Base-by-base conservation (phyloP, 2,888 invertebrate species). In the Eupithecia tripunctaria region DNA sequence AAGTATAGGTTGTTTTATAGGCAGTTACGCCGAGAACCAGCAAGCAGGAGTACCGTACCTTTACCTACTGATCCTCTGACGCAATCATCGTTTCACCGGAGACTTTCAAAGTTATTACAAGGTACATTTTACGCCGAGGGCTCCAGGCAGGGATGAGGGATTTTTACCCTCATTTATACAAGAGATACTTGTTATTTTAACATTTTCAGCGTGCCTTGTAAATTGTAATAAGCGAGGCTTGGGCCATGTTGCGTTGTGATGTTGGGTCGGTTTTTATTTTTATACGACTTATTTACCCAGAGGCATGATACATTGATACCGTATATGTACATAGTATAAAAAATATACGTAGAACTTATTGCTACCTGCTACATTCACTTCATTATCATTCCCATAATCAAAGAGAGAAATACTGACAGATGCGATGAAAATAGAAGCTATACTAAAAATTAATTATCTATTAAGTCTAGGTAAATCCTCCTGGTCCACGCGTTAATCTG, bases 151-250 rank as follows among this genome's bases (percentile, higher is more conserved):
- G 29, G 29, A 29, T 60, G 27, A 59, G 27, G 15, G 27, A 59
- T 59, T 59, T 59, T 27, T 18, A 60, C 60, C 60, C 29, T 29
- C 29, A 29, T 60, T 60, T 60, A 29, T 29, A 27, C 18, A 60
- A 18, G 60, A 60, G 27, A 27, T 59, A 59, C 60, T 60, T 60
- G 60, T 60, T 60, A 60, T 29, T 60, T 60, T 18, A 60, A 60
- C 60, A 60, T 60, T 60, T 29, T 29, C 60, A 29, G 60, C 29
- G 29, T 27, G 18, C 60, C 60, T 29, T 60, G 29, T 29, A 29
- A 29, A 60, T 60, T 29, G 29, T 60, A 60, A 60, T 60, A 60
- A 27, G 29, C 15, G 29, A 60, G 18, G 29, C 29, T 29, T 7
- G 60, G 18, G 18, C 56, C 56, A 56, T 56, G 51, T 51, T 51